Conservation (phyloP, 2,113 vertebrate species). For the Rhinoderma darwinii region DNA sequence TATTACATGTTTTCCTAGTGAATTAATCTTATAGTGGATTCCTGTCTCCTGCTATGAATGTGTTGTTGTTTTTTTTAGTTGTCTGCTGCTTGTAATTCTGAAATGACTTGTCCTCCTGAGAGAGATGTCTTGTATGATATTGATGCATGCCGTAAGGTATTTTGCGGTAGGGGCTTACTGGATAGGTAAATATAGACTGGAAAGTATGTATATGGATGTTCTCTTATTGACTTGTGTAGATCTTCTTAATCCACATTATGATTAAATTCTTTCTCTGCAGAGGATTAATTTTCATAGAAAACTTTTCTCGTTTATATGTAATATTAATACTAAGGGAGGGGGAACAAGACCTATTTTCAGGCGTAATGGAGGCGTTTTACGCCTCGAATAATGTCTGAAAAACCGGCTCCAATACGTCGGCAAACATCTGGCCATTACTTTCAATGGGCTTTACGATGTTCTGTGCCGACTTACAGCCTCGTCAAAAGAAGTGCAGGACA, state of each 20-base stretch:
- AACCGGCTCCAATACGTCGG: too few relatives aligned
- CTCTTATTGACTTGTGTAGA: neutral
- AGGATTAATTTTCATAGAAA: neutral
- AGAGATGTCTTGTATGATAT: conserved; percentile 26
- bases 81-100: conserved; percentile 13
- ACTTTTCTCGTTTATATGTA: neutral
- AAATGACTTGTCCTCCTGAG: conserved; percentile 17
- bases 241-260: neutral
- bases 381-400: too few relatives aligned
- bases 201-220: neutral
- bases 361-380: too few relatives aligned
- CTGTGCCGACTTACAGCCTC: too few relatives aligned
- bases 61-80: conserved; percentile 1
- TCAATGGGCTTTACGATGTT: too few relatives aligned
- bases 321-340: too few relatives aligned
- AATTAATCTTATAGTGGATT: neutral
- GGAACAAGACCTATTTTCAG: too few relatives aligned
- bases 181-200: neutral
- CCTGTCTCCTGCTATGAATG: neutral
- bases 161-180: neutral
- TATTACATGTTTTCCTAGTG: conserved; percentile 1
- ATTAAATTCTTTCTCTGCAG: neutral
- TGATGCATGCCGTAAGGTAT: conserved; percentile 5
- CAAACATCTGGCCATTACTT: too few relatives aligned
- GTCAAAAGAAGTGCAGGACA: too few relatives aligned